A percentile compares a stretch with the other conserved stretches of the same genome.
Conservation (phyloP, 2,888 invertebrate genomes). For the Agrilus mali region DNA sequence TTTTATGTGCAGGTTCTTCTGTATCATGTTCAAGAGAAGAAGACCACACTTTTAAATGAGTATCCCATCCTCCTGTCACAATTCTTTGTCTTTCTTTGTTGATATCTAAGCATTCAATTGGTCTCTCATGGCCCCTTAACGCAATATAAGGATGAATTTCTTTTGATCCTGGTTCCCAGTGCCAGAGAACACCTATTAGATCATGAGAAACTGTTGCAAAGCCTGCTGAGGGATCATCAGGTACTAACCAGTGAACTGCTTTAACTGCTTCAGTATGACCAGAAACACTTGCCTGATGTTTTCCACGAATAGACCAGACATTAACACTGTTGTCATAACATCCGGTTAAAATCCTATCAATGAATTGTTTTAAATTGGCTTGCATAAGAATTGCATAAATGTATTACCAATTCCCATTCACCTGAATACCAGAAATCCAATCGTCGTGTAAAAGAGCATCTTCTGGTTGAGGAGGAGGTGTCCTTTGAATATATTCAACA, state of each 20-base stretch:
- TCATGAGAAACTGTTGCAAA: conserved; percentile 76
- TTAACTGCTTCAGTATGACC: conserved; percentile 82
- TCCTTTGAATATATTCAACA: conserved; percentile 83
- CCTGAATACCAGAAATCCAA: conserved; percentile 87
- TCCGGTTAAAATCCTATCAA: conserved; percentile 72
- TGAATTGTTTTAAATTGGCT: background rate
- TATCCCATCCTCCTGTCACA: conserved; percentile 90
- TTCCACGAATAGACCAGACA: conserved; percentile 79
- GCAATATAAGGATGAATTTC: conserved; percentile 67
- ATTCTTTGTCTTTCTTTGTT: conserved; percentile 50
- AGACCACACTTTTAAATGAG: conserved; percentile 85
- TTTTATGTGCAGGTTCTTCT: conserved; percentile 27
- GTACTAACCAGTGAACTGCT: conserved; percentile 74
- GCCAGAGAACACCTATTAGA: conserved; percentile 82
- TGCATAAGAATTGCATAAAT: conserved; percentile 14
- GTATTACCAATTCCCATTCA: conserved; percentile 51
- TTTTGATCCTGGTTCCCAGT: conserved; percentile 64
- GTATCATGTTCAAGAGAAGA: conserved; percentile 33
- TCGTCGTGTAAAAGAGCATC: conserved; percentile 92
- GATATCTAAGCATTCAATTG: conserved; percentile 77
- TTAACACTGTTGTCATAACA: conserved; percentile 89
- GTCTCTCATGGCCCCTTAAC: conserved; percentile 84
- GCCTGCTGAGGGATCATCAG: conserved; percentile 40
- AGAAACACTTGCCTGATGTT: conserved; percentile 69
- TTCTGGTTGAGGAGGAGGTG: conserved; percentile 84